Evolutionary conservation across 2,113 vertebrate species (phyloP), one percentile per base, ranked within the genome.

Genomic region (Seriola dumerili): DNA sequence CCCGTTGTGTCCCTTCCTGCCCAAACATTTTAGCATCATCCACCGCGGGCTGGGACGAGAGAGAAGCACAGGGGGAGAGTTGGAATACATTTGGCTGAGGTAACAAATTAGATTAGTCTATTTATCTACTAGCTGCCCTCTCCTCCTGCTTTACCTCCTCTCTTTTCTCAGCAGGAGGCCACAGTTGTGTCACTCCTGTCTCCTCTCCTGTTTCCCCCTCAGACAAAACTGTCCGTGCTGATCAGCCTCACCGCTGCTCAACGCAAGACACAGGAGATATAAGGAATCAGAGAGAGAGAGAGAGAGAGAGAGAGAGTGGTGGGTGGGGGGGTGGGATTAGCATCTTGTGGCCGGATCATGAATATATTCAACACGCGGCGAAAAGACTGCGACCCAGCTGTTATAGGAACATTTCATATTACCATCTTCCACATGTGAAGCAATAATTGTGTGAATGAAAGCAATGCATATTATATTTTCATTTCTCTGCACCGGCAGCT

Each of bases 301-400:
- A 48, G 77, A n/a, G 84, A 80, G 85, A 59, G 81, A 68, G 50
- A 48, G 77, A n/a, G 84, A 80, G 85, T 0, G 25, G 2, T 38
- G 36, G 38, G 38, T 38, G 38, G 58, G 52, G 75, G 25, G 83
- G 80, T 29, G 29, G 29, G 85, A 89, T 92, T 88, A 92, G 84
- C 88, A 91, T 92, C 90, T 84, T 61, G 79, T 64, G 83, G 80
- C 80, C 88, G 76, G 84, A 88, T 93, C 90, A 94, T 94, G 93
- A 94, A 94, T 95, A 93, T 90, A 95, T 94, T 91, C 89, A 91
- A 88, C 80, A 23, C 1, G 10, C 72, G n/a, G 61, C 36, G 10
- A 82, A 84, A 90, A 83, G 85, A 85, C 80, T 79, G 91, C 48
- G 91, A 90, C 93, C 89, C 94, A 94, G 94, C 93, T 94, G 94